These are phyloP conservation scores for Coracopsis vasa DNA, from an alignment of 2,113 vertebrate species.

Conservation along the genomic window DNA sequence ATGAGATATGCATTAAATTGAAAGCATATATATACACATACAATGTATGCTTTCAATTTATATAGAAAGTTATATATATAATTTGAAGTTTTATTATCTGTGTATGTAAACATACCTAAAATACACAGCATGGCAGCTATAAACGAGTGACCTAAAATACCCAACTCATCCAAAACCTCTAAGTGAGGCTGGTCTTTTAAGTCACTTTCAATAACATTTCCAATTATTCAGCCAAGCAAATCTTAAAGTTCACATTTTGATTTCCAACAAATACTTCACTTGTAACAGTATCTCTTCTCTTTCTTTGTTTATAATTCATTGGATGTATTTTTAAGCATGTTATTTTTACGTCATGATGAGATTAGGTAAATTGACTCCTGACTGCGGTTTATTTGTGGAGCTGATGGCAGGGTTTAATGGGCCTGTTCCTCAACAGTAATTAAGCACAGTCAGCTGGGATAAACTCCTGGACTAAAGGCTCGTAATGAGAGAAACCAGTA, in stretches of 20 bases:
- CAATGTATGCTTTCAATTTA: neutral
- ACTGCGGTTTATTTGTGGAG: neutral
- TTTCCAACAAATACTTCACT: neutral
- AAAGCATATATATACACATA: neutral
- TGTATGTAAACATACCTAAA: neutral
- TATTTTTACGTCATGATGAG: neutral
- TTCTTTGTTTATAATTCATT: neutral
- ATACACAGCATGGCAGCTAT: neutral
- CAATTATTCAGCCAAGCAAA: neutral
- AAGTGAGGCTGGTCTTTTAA: neutral
- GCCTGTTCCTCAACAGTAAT: fast-evolving
- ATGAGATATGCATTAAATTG: neutral
- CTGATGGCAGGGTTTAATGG: neutral
- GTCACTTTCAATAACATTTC: neutral
- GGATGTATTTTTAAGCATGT: neutral
- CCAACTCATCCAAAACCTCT: neutral
- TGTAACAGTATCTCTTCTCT: neutral
- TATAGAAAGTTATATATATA: neutral
- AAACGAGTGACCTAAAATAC: neutral
- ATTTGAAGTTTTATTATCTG: neutral
- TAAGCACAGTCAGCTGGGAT: neutral
- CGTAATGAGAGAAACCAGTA: neutral
- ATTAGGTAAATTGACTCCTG: neutral
- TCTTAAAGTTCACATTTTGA: neutral
- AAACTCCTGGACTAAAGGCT: neutral